Evolutionary conservation across 1,140 invertebrate genomes (phyloP), one percentile per base, ranked within the genome.

Genomic region (Geopemphigus sp.): DNA sequence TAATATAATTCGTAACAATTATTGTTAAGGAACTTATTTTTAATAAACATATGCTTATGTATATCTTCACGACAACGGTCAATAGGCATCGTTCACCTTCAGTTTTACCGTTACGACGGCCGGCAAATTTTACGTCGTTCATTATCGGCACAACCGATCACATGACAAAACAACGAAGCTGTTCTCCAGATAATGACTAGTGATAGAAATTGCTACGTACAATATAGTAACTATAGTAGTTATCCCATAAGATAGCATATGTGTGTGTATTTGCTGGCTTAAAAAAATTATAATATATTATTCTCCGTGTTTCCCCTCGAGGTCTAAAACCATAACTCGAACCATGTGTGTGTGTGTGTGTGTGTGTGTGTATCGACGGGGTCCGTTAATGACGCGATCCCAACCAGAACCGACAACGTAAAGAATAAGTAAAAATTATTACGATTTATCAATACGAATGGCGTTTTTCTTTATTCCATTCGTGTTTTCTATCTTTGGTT

Each of bases 361-460:
- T 0, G 29, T 22, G 5, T 50, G 12, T 64, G 8, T 64, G 32
- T 11, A 19, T 39, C 14, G 22, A 22, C 14, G 64, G 0, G 22
- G n/a, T 47, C 45, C 14, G 39, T 50, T 68, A 68, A 68, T 50
- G 45, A 50, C 24, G 45, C 14, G 64, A 68, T 50, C n/a, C 14
- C 14, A 14, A 68, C 64, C 45, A 68, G 64, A 50, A 39, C 11
- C 32, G 63, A 64, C n/a, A 15, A 17, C 64, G 14, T 50, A 24
- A 15, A 47, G 4, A 15, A 68, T 26, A 50, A 26, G 39, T 19
- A 50, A 68, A 50, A 68, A 68, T 26, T 10, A 24, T 68, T 50
- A 68, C 17, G 22, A 68, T 50, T 68, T 24, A 68, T 68, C 39
- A 24, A 26, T 68, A 47, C 64, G n/a, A n/a, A 22, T n/a, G 11